These are phyloP conservation scores for Clavelina lepadiformis DNA, from an alignment of 23 tunicate species.

Conservation along the genomic window DNA sequence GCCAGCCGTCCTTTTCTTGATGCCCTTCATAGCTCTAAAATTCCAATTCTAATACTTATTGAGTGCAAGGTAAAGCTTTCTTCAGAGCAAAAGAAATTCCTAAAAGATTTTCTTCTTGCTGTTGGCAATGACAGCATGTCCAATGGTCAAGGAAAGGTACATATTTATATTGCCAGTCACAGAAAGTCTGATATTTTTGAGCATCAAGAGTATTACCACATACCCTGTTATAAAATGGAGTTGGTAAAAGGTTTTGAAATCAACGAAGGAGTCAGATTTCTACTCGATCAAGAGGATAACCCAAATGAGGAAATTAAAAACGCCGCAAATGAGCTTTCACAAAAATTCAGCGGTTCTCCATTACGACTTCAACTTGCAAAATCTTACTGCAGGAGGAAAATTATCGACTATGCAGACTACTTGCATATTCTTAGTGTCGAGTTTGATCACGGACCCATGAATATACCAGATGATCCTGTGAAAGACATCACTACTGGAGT, in stretches of 20 bases:
- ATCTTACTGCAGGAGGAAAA: constrained; percentile 21
- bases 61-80: no score
- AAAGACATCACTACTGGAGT: constrained; percentile 10
- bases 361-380: constrained; percentile 37
- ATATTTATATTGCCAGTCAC: no score
- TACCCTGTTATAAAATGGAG: not conserved
- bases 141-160: no score
- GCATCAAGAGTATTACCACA: not conserved
- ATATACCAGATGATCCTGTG: not conserved
- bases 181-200: no score
- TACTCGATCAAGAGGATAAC: not conserved
- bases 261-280: constrained; percentile 23
- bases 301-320: constrained; percentile 1
- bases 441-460: constrained; percentile 16
- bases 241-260: constrained; percentile 22
- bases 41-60: no score
- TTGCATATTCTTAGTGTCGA: constrained; percentile 22
- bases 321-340: constrained; percentile 17
- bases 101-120: no score
- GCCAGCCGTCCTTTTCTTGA: no score
- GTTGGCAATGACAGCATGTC: no score
- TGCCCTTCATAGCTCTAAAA: no score
- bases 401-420: constrained; percentile 28
- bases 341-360: constrained; percentile 41
- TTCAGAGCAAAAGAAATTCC: no score